A percentile compares a stretch with the other conserved stretches of the same genome.
Evolutionary conservation across 2,888 invertebrate genomes (phyloP).

Genomic region (Thumatha senex): DNA sequence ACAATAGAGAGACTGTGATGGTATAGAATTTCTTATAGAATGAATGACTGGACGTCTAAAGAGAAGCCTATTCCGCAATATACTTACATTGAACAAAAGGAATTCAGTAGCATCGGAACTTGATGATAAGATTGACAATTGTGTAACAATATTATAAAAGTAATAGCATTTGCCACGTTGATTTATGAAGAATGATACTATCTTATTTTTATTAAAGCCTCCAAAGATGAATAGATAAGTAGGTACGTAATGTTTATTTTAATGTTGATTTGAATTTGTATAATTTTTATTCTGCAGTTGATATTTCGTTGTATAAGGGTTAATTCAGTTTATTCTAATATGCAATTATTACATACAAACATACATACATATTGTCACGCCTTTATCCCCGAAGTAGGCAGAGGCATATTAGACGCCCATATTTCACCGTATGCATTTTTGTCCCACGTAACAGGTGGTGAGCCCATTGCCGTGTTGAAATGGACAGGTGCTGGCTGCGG

Average conservation of each 20-base stretch:
- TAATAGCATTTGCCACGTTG: background rate
- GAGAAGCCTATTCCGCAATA: background rate
- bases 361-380: too few species aligned
- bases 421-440: too few species aligned
- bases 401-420: too few species aligned
- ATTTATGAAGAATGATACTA: background rate
- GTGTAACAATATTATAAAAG: background rate
- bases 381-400: too few species aligned
- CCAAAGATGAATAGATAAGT: background rate
- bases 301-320: too few species aligned
- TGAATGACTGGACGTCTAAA: background rate
- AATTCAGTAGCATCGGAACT: background rate
- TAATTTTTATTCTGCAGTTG: too few species aligned
- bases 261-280: background rate
- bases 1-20: background rate
- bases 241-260: background rate
- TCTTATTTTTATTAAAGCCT: background rate
- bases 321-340: too few species aligned
- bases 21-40: conserved; percentile 1
- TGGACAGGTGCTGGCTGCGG: too few species aligned
- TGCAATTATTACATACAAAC: too few species aligned
- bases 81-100: background rate
- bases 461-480: too few species aligned
- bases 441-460: too few species aligned
- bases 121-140: background rate